Base-by-base conservation (phyloP, 2,797 vertebrate genomes). In the Rachycentron canadum region DNA sequence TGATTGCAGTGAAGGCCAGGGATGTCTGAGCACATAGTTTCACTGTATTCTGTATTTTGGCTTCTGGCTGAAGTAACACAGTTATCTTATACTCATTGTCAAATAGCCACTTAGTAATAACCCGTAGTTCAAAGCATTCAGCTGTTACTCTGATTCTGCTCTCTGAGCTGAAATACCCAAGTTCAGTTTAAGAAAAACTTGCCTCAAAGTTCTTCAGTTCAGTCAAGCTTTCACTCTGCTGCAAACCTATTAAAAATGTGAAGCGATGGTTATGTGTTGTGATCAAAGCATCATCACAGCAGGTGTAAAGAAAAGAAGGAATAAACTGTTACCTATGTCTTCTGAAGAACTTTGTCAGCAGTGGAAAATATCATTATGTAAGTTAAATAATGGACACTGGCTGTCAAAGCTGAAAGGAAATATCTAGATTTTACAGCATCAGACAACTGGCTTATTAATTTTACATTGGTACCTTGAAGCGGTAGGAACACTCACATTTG, bases 51-150 rank as follows among this genome's bases (percentile, higher is more conserved):
- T 28, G 23, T 40, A 7, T 36, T 28, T 66, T 30, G 28, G 32
- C 57, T 72, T 43, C 43, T 52, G 32, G 63, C 56, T 78, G 50
- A 74, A 55, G 32, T 67, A 69, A 57, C 28, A 45, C 19, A 49
- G n/a, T 23, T 50, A 25, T 59, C 52, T 19, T 21, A 14, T 52
- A 47, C 26, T 67, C 59, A 65, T 63, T 36, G 38, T 70, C 26
- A 73, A 78, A 62, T 23, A 61, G 52, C 52, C 75, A 23, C 67
- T 83, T 32, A 56, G 41, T 50, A 61, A 60, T 52, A 47, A 65
- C 50, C 64, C 61, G 21, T 23, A 21, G 45, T 80, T 79, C 69
- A 73, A 43, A 70, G 45, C 69, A 47, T 75, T 75, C 47, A 74
- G 50, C 40, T 57, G 41, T 63, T 38, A 10, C 72, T 79, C 25